These are phyloP conservation scores for Etheostoma perlongum DNA, from an alignment of 2,797 vertebrate genomes.

Conservation along the genomic window DNA sequence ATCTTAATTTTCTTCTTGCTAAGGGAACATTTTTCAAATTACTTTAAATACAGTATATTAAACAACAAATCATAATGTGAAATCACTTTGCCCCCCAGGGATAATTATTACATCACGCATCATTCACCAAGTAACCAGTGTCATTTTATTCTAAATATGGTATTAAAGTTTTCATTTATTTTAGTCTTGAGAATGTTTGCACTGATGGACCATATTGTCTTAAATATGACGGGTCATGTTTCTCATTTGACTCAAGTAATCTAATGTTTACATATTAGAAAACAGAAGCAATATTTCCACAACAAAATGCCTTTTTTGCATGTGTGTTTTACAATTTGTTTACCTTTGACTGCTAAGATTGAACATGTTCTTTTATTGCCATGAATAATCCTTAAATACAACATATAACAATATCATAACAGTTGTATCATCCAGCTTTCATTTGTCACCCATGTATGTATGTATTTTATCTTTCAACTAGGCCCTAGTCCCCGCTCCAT, in stretches of 20 bases:
- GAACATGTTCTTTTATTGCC: conserved; percentile 25
- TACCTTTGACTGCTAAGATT: conserved; percentile 21
- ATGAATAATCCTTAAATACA: conserved; percentile 25
- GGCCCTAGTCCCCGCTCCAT: too few relatives aligned
- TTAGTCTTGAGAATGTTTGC: conserved; percentile 67
- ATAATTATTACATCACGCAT: not conserved
- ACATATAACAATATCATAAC: not conserved
- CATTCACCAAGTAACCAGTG: not conserved
- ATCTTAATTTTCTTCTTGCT: not conserved
- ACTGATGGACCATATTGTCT: conserved; percentile 76
- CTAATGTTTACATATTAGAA: conserved; percentile 66
- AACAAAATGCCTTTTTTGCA: conserved; percentile 60
- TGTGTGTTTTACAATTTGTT: conserved; percentile 41
- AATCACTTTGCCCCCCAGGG: not conserved
- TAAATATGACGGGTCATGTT: conserved; percentile 52
- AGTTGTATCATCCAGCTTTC: conserved; percentile 3
- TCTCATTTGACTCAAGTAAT: conserved; percentile 41
- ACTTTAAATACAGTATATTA: not conserved
- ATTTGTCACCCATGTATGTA: conserved; percentile 8
- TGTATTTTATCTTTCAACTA: too few relatives aligned
- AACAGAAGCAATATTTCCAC: conserved; percentile 70
- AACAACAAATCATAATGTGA: not conserved
- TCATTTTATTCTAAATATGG: not conserved
- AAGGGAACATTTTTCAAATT: not conserved
- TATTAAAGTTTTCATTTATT: conserved; percentile 10